Percentiles rank a stretch among this genome's conserved stretches.
Conservation (phyloP, 1,140 invertebrate genomes). For the Drosophila oshimai region DNA sequence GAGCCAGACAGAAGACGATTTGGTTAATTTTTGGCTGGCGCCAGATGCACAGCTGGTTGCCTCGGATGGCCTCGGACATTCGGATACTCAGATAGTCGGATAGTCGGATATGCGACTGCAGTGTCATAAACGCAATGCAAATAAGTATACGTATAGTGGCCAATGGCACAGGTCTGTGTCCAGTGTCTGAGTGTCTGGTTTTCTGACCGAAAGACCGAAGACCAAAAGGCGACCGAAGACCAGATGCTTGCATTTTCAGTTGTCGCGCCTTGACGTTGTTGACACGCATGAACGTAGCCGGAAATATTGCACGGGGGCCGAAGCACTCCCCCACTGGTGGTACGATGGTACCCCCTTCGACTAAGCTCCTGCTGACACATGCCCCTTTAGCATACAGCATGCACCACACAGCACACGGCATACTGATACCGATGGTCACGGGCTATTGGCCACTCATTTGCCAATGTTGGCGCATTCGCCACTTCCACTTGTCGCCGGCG, state of each 20-base stretch:
- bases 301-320: background rate
- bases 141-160: slow-evolving; percentile 35
- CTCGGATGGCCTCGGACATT: slow-evolving; percentile 15
- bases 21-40: slow-evolving; percentile 70
- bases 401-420: background rate
- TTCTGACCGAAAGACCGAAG: background rate
- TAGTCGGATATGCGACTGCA: slow-evolving; percentile 2
- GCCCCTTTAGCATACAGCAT: too few species aligned
- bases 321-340: background rate
- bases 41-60: slow-evolving; percentile 66
- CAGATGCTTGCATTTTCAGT: slow-evolving; percentile 58
- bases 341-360: background rate
- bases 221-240: too few species aligned
- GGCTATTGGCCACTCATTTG: slow-evolving; percentile 45
- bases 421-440: slow-evolving; percentile 17
- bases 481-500: slow-evolving; percentile 49
- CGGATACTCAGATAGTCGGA: too few species aligned
- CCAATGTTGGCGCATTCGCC: slow-evolving; percentile 40
- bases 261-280: slow-evolving; percentile 50
- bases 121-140: slow-evolving; percentile 38
- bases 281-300: slow-evolving; percentile 39
- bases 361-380: slow-evolving; percentile 11
- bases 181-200: slow-evolving; percentile 15
- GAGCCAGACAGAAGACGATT: slow-evolving; percentile 51
- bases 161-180: slow-evolving; percentile 18